These are phyloP conservation scores for Flexamia atlantica DNA, from an alignment of 2,888 invertebrate species.

Conservation along the genomic window DNA sequence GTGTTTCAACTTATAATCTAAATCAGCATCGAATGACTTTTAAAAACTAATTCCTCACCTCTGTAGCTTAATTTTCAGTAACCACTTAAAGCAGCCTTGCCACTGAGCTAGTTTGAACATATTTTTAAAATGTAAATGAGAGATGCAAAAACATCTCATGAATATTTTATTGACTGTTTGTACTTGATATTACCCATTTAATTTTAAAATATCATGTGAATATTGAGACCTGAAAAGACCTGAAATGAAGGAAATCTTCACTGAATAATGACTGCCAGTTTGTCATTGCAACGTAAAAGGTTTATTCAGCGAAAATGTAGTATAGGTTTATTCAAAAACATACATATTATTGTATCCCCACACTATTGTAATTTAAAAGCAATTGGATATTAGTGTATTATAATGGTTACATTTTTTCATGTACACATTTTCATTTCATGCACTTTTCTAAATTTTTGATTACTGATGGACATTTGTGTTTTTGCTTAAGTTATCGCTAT, in stretches of 20 bases:
- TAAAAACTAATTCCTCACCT: too few species aligned
- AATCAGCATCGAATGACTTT: too few species aligned
- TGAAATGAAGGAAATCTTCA: background rate
- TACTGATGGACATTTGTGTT: background rate
- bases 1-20: too few species aligned
- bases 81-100: background rate
- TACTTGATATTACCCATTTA: background rate
- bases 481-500: too few species aligned
- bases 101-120: constrained; percentile 1
- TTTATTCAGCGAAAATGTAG: background rate
- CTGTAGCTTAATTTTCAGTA: too few species aligned
- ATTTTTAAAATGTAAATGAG: background rate
- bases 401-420: background rate
- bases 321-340: background rate
- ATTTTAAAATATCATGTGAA: background rate
- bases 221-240: background rate
- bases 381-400: background rate
- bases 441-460: background rate
- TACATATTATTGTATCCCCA: constrained; percentile 28
- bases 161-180: constrained; percentile 6
- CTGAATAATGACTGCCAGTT: background rate
- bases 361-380: background rate
- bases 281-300: background rate
- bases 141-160: background rate
- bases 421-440: background rate